phyloP scores from a whole-genome alignment of 2,113 vertebrate genomes.

The Alouatta palliata region DNA sequence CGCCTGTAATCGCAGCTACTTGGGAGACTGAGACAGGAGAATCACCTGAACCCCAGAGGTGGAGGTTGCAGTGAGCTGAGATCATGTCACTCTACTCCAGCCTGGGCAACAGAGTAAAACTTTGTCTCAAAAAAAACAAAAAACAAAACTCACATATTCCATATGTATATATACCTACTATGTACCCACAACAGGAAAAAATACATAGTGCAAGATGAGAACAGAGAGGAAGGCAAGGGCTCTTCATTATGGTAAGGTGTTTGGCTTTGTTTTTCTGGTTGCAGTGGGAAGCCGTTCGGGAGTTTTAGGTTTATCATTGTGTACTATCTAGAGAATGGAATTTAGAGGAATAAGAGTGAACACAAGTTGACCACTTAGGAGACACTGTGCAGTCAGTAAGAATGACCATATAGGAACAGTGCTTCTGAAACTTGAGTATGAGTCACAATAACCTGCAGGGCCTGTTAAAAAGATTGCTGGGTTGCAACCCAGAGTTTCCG shows the following conservation, averaged over 20 bases:
- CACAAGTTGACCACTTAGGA: not conserved
- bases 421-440: not conserved
- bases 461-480: not conserved
- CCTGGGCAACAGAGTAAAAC: too few relatives aligned
- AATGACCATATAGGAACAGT: not conserved
- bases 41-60: too few relatives aligned
- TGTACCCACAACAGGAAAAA: too few relatives aligned
- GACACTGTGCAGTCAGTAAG: too few relatives aligned
- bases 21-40: too few relatives aligned
- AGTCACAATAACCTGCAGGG: not conserved
- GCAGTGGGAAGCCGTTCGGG: not conserved
- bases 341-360: not conserved
- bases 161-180: too few relatives aligned
- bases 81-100: too few relatives aligned
- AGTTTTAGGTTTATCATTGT: not conserved
- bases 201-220: not conserved
- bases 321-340: not conserved
- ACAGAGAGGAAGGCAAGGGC: not conserved
- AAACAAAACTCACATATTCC: too few relatives aligned
- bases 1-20: too few relatives aligned
- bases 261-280: not conserved
- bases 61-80: too few relatives aligned
- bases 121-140: too few relatives aligned
- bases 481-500: not conserved
- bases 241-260: not conserved